A percentile compares a stretch with the other conserved stretches of the same genome.
Conservation (phyloP, 2,113 vertebrate species). For the Cyprinodon tularosa region DNA sequence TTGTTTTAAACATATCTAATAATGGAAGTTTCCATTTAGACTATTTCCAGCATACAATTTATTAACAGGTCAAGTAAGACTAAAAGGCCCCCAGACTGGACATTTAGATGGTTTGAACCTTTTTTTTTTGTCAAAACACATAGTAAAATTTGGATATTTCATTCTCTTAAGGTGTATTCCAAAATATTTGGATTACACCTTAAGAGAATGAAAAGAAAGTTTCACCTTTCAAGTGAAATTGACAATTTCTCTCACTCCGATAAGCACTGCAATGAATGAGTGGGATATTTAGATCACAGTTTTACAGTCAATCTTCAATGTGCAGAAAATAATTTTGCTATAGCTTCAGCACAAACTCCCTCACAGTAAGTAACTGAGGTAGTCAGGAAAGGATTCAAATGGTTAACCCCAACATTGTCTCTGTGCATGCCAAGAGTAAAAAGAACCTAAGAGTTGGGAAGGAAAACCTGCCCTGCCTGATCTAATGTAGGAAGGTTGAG, state of each 20-base stretch:
- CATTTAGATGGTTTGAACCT: not conserved
- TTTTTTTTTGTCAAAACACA: not conserved
- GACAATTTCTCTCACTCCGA: constrained; percentile 4
- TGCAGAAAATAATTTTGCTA: constrained; percentile 20
- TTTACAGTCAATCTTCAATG: constrained; percentile 41
- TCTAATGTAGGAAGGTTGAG: constrained; percentile 34
- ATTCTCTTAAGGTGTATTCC: not conserved
- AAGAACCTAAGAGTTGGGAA: constrained; percentile 7
- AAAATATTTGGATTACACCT: not conserved
- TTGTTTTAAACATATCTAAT: constrained; percentile 11
- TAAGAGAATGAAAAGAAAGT: too few relatives aligned
- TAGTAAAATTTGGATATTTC: not conserved
- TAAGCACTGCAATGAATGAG: constrained; percentile 8
- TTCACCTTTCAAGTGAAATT: constrained; percentile 11
- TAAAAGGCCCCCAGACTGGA: not conserved
- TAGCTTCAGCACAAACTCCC: constrained; percentile 9
- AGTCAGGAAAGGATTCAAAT: constrained; percentile 68
- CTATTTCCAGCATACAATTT: constrained; percentile 58
- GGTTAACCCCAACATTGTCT: constrained; percentile 46
- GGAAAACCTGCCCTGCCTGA: constrained; percentile 30
- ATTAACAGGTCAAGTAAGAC: constrained; percentile 22
- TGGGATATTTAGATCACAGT: constrained; percentile 20
- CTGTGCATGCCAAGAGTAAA: constrained; percentile 36
- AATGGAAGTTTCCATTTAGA: constrained; percentile 19
- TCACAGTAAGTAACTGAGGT: constrained; percentile 69